phyloP scores from a whole-genome alignment of 1,140 invertebrate species.

The Zaprionus gabonicus region DNA sequence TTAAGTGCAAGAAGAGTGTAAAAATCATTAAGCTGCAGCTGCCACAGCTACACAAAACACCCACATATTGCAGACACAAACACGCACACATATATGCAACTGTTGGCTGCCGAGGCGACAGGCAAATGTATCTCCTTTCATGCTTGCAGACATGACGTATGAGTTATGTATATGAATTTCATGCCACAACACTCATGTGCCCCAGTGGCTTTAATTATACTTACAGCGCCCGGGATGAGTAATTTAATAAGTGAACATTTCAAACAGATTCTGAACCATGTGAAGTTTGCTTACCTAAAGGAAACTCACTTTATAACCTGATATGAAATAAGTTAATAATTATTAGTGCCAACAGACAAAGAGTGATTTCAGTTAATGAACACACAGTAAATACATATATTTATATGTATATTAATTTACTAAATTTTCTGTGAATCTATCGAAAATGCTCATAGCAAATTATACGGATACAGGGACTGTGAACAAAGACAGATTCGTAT shows the following conservation, averaged over 20 bases:
- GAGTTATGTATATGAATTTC: constrained; percentile 72
- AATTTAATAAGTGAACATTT: constrained; percentile 36
- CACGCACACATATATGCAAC: constrained; percentile 3
- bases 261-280: not conserved
- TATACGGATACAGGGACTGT: not conserved
- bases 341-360: not conserved
- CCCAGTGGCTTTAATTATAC: constrained; percentile 60
- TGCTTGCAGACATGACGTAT: constrained; percentile 64
- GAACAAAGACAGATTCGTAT: not conserved
- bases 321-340: not conserved
- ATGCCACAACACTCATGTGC: constrained; percentile 67
- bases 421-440: not conserved
- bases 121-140: constrained; percentile 37
- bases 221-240: constrained; percentile 4
- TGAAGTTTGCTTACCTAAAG: not conserved
- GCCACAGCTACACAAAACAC: constrained; percentile 29
- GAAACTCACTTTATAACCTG: not conserved
- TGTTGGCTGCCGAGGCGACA: constrained; percentile 10
- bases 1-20: constrained; percentile 71
- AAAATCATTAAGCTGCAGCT: constrained; percentile 78
- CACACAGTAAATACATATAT: not conserved
- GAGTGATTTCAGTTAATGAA: constrained; percentile 10
- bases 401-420: not conserved
- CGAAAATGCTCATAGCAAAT: not conserved
- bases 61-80: constrained; percentile 27